Conservation (phyloP, 1,140 invertebrate species). For the Rhynchophorus ferrugineus region DNA sequence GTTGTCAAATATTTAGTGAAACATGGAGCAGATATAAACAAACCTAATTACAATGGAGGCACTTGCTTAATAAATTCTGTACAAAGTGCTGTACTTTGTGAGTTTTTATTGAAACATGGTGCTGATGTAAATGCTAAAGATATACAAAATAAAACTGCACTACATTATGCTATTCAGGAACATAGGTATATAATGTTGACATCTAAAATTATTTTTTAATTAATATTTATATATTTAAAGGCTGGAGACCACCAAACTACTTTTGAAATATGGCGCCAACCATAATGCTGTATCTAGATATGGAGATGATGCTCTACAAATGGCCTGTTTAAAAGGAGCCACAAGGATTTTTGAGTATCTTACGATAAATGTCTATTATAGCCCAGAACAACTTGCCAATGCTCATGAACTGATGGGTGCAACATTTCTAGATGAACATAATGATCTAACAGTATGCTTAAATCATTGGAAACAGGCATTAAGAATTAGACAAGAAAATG, state of each 20-base stretch:
- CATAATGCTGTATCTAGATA: slow-evolving; percentile 67
- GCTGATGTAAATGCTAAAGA: slow-evolving; percentile 81
- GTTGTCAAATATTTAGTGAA: slow-evolving; percentile 73
- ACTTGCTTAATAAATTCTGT: slow-evolving; percentile 92
- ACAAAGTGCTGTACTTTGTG: slow-evolving; percentile 74
- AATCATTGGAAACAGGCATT: slow-evolving; percentile 62
- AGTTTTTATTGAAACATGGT: slow-evolving; percentile 68
- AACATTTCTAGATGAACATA: slow-evolving; percentile 77
- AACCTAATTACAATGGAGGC: slow-evolving; percentile 85
- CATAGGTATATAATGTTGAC: slow-evolving; percentile 46
- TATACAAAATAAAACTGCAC: slow-evolving; percentile 83
- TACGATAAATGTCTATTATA: slow-evolving; percentile 54
- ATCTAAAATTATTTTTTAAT: background rate
- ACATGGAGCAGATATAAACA: slow-evolving; percentile 77
- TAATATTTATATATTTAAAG: slow-evolving; percentile 36
- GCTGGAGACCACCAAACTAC: slow-evolving; percentile 74
- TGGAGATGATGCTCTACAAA: slow-evolving; percentile 85
- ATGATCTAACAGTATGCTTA: slow-evolving; percentile 57
- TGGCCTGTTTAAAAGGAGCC: slow-evolving; percentile 84
- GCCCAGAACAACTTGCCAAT: slow-evolving; percentile 63
- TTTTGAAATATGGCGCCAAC: slow-evolving; percentile 74
- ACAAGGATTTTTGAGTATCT: slow-evolving; percentile 72
- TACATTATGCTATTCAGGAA: slow-evolving; percentile 91
- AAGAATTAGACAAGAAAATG: slow-evolving; percentile 44
- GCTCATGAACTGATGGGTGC: slow-evolving; percentile 78